Percentiles rank a stretch among this genome's conserved stretches.
Evolutionary conservation across 2,888 invertebrate species (phyloP).

Genomic region (Caenorhabditis sp.): DNA sequence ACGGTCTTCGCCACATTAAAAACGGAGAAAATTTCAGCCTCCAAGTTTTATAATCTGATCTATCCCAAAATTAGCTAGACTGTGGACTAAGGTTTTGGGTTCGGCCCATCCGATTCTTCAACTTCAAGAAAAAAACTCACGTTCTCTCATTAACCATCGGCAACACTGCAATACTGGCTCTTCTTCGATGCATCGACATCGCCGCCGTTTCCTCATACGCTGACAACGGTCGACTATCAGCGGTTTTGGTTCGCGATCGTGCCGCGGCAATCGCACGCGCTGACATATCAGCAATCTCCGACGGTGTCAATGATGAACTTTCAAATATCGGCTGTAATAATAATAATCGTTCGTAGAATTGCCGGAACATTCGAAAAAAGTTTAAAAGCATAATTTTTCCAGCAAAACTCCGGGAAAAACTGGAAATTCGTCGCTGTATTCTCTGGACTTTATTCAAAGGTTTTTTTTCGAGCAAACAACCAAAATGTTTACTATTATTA

Average conservation of each 20-base stretch:
- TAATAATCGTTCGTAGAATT: no score
- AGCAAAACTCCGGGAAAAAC: conserved; percentile 2
- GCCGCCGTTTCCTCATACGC: conserved; percentile 35
- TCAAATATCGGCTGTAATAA: neutral
- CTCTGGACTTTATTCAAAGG: no score
- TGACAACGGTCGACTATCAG: conserved; percentile 32
- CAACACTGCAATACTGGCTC: conserved; percentile 42
- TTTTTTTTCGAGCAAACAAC: neutral
- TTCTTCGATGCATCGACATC: conserved; percentile 8
- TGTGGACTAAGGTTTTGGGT: no score
- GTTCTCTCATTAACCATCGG: conserved; percentile 17
- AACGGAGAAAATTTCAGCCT: no score
- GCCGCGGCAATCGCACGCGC: conserved; percentile 39
- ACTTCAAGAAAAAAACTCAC: neutral
- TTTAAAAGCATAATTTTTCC: neutral
- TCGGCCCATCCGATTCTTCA: no score
- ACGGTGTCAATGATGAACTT: neutral
- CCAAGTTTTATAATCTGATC: no score
- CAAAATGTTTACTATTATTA: no score
- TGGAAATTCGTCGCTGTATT: neutral
- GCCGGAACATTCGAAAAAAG: neutral
- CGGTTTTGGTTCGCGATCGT: conserved; percentile 10
- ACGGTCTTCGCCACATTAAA: no score
- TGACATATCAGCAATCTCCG: conserved; percentile 19
- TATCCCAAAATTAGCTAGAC: no score